Percentiles rank a stretch among this genome's conserved stretches.
These are phyloP conservation scores for Zapus hudsonius DNA, from an alignment of 2,113 vertebrate genomes.

Conservation along the genomic window DNA sequence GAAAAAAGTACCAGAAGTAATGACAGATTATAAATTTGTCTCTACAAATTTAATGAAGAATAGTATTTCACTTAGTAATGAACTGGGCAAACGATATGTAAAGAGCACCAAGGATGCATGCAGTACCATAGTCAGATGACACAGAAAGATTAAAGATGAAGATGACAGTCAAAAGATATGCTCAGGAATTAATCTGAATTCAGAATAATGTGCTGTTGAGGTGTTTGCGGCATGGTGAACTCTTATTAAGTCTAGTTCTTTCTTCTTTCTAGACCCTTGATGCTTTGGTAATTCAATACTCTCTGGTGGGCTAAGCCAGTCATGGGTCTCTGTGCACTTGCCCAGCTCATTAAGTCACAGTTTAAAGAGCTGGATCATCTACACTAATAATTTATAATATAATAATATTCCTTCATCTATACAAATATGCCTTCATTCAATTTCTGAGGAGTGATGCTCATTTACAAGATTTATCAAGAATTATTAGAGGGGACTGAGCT, in stretches of 20 bases:
- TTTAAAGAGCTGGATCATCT: neutral
- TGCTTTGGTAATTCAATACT: neutral
- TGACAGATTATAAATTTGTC: neutral
- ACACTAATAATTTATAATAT: too few relatives aligned
- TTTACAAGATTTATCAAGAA: neutral
- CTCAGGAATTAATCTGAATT: neutral
- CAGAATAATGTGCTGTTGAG: neutral
- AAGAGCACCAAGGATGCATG: neutral
- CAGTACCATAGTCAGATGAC: neutral
- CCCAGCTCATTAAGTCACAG: neutral
- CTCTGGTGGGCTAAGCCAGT: neutral
- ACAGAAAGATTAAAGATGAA: neutral
- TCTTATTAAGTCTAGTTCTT: neutral
- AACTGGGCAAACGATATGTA: neutral
- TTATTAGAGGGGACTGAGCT: neutral
- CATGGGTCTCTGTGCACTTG: neutral
- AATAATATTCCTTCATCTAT: too few relatives aligned
- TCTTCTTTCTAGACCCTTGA: neutral
- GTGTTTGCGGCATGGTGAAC: neutral
- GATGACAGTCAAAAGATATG: neutral
- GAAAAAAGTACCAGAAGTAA: neutral
- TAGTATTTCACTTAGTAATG: neutral
- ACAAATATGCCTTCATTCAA: neutral
- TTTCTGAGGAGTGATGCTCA: neutral
- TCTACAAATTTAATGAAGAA: neutral